Conservation (phyloP, 1,140 invertebrate species). For the Plectrocnemia conspersa region DNA sequence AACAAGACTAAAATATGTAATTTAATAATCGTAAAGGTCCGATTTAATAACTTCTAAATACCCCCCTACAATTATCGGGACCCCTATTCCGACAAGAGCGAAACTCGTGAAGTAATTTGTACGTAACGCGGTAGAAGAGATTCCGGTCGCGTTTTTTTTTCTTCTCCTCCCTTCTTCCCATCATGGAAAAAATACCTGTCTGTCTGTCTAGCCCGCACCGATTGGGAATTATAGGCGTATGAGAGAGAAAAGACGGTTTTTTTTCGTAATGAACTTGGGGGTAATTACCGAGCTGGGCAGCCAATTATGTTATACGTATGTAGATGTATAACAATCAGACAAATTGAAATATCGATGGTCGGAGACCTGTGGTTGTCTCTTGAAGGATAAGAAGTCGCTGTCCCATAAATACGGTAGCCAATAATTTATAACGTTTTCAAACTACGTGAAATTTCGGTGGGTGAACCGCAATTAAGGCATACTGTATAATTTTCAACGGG, state of each 20-base stretch:
- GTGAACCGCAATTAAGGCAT: neutral
- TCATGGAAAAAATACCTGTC: neutral
- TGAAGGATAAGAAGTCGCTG: neutral
- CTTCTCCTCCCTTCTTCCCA: neutral
- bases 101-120: slow-evolving; percentile 16
- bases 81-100: neutral
- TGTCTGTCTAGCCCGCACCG: slow-evolving; percentile 9
- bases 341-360: neutral
- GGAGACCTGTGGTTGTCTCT: neutral
- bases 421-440: slow-evolving; percentile 1
- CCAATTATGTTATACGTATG: too few relatives aligned
- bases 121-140: slow-evolving; percentile 24
- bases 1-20: too few relatives aligned
- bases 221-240: neutral
- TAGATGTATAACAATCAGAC: too few relatives aligned
- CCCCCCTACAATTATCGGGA: slow-evolving; percentile 2
- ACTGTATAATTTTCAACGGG: slow-evolving; percentile 2
- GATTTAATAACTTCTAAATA: neutral
- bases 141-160: slow-evolving; percentile 16
- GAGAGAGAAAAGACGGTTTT: neutral
- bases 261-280: too few relatives aligned
- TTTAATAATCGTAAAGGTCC: too few relatives aligned
- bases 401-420: slow-evolving; percentile 9
- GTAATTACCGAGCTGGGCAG: too few relatives aligned
- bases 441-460: slow-evolving; percentile 3